Evolutionary conservation across 2,113 vertebrate genomes (phyloP).

Genomic region (Trichomycterus rosablanca): DNA sequence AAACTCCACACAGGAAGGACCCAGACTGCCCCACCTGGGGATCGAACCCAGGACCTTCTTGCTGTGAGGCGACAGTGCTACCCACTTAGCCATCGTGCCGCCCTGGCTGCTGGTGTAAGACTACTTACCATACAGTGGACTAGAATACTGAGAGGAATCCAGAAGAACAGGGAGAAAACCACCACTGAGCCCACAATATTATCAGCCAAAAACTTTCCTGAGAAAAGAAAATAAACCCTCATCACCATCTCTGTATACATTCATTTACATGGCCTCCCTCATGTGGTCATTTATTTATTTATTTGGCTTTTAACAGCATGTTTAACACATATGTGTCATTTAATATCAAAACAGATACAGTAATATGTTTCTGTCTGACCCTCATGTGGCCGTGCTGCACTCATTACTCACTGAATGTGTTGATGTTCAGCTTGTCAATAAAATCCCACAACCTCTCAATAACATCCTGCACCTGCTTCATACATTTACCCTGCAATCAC

Average conservation of each 20-base stretch:
- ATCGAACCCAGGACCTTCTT: too few species aligned
- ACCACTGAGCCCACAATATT: conserved; percentile 95
- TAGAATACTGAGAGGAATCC: conserved; percentile 94
- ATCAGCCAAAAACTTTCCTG: conserved; percentile 89
- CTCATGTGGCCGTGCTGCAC: neutral
- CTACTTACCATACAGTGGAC: conserved; percentile 91
- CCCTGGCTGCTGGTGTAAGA: too few species aligned
- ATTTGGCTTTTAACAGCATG: neutral
- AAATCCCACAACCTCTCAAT: conserved; percentile 97
- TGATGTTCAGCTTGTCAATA: conserved; percentile 93
- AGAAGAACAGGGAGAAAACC: conserved; percentile 89
- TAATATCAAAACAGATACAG: too few species aligned
- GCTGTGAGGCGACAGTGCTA: too few species aligned
- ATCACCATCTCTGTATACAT: neutral
- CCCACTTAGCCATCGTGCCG: too few species aligned
- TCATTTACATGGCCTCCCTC: too few species aligned
- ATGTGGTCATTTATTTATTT: neutral
- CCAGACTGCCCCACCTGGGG: too few species aligned
- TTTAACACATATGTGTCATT: neutral
- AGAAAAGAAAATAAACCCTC: neutral
- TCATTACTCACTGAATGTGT: conserved; percentile 77
- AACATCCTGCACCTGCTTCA: conserved; percentile 94
- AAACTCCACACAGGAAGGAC: too few species aligned
- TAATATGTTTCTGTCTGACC: too few species aligned
- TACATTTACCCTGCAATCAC: conserved; percentile 81